phyloP scores from a whole-genome alignment of 1,140 invertebrate genomes.

The Chironomus tepperi region DNA sequence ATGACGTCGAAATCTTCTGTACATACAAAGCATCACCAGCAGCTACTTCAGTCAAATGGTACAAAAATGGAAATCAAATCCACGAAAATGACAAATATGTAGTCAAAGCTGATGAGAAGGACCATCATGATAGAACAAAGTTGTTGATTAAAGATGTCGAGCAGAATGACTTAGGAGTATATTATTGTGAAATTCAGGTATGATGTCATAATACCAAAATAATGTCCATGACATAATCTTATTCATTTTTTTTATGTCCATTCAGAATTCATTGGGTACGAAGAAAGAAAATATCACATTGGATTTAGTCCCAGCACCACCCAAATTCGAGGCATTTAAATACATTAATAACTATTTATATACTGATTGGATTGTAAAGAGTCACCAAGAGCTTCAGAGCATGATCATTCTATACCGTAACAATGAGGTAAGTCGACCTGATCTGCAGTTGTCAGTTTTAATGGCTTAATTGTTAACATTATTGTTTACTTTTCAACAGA shows the following conservation, averaged over 20 bases:
- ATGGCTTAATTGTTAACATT: not conserved
- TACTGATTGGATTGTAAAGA: not conserved
- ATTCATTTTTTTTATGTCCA: not conserved
- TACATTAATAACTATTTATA: not conserved
- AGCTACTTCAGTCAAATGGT: not conserved
- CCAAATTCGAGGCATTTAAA: not conserved
- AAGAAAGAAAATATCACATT: conserved; percentile 15
- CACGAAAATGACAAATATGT: not conserved
- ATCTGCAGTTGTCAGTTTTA: not conserved
- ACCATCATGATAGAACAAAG: not conserved
- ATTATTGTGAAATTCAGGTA: not conserved
- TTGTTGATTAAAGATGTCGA: not conserved
- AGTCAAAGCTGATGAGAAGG: not conserved
- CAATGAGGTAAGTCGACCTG: not conserved
- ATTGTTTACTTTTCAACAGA: conserved; percentile 18
- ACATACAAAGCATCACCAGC: not conserved
- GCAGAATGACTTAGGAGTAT: not conserved
- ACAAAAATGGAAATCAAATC: not conserved
- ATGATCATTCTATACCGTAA: not conserved
- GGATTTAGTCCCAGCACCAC: not conserved
- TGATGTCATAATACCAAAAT: not conserved
- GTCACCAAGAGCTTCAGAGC: not conserved
- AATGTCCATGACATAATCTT: not conserved
- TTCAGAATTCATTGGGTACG: not conserved
- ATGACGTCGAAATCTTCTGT: not conserved